Evolutionary conservation across 2,113 vertebrate species (phyloP), one percentile per base, ranked within the genome.

Genomic region (Tinamus guttatus): DNA sequence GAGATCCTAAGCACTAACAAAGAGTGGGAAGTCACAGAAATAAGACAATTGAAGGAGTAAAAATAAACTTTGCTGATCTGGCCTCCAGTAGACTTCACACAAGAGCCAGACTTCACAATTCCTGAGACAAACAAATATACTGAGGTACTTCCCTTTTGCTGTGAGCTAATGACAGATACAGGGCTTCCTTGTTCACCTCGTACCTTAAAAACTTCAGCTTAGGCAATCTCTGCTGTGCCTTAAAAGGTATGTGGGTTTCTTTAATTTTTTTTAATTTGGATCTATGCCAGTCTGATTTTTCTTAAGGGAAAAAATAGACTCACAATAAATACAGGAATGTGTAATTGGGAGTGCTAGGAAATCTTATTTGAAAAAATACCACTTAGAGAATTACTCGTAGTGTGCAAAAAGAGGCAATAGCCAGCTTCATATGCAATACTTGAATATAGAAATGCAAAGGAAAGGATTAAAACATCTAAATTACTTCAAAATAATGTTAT

Each of bases 1-100:
- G 27, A 34, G 21, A n/a, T 93, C 67, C 75, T 90, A 60, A 79
- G 93, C 47, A 73, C 45, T 79, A 82, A 38, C 13, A 47, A 71
- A 68, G 45, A 59, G 36, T 45, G 27, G 20, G 36, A 83, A 70
- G 19, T 36, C 7, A 51, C 41, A 75, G 89, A 75, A 89, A 75
- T 47, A 71, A 78, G 34, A 71, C 25, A 76, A 40, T 25, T 62
- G 27, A 88, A 83, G 17, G 7, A 68, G 25, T 49, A 32, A 47
- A 70, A 94, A 34, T 51, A 60, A 27, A 68, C 85, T 79, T 68
- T 68, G 51, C 28, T 34, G 19, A 24, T 91, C 38, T 62, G 47
- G 7, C 38, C 34, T 68, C 34, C 17, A 41, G 25, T 17, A 15
- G 87, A 7, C 8, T 75, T 93, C 56, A 9, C 20, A 59, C 14